Evolutionary conservation across 2,797 vertebrate genomes (phyloP).

Genomic region (Sebastes cheni): DNA sequence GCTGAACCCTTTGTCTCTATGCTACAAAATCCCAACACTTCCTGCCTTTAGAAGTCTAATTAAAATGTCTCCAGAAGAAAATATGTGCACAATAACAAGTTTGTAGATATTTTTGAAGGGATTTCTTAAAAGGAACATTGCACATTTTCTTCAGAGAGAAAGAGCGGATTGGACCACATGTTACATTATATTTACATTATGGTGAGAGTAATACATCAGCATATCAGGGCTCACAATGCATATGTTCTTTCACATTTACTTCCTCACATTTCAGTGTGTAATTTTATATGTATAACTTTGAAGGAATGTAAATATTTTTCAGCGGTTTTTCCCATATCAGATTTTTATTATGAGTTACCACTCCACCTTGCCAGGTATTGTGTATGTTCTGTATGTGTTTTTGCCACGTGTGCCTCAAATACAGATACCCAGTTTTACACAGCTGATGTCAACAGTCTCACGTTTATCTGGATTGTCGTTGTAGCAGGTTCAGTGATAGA

Average conservation of each 20-base stretch:
- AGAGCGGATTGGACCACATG: background rate
- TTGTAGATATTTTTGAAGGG: constrained; percentile 58
- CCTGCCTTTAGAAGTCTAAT: constrained; percentile 22
- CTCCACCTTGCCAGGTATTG: constrained; percentile 59
- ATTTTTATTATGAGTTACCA: constrained; percentile 67
- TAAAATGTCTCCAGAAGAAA: constrained; percentile 11
- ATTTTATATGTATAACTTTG: constrained; percentile 46
- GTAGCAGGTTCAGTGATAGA: too few species aligned
- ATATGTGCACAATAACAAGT: constrained; percentile 9
- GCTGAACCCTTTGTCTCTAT: constrained; percentile 1
- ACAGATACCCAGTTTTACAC: constrained; percentile 71
- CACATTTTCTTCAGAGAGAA: constrained; percentile 12
- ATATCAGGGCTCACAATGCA: constrained; percentile 5
- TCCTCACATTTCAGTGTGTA: constrained; percentile 11
- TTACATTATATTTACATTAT: constrained; percentile 7
- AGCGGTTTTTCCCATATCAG: constrained; percentile 31
- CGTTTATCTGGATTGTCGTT: constrained; percentile 15
- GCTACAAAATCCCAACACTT: constrained; percentile 21
- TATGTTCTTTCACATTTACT: background rate
- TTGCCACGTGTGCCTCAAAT: constrained; percentile 72
- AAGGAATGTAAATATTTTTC: constrained; percentile 74
- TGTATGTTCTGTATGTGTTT: constrained; percentile 66
- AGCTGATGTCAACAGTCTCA: constrained; percentile 11
- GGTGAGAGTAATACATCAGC: background rate
- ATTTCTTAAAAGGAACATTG: constrained; percentile 38